Conservation (phyloP, 2,113 vertebrate species). For the Amblyopsis rosae region DNA sequence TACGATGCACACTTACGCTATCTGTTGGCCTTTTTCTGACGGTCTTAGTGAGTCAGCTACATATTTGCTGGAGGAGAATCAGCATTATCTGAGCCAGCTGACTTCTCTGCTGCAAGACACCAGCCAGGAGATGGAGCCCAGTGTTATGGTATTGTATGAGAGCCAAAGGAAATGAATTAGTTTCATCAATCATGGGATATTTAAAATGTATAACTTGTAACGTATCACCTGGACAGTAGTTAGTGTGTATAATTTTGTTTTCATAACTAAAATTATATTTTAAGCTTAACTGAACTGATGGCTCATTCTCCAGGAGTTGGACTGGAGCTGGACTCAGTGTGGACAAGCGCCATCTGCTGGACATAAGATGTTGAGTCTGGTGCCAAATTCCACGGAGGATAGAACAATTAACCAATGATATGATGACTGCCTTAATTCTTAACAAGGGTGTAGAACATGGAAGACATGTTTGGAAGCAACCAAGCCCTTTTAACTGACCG, state of each 20-base stretch:
- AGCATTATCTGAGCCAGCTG: slow-evolving; percentile 85
- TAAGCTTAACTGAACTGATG: slow-evolving; percentile 5
- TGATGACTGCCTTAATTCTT: slow-evolving; percentile 18
- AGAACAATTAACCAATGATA: neutral
- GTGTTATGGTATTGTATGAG: slow-evolving; percentile 78
- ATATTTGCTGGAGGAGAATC: slow-evolving; percentile 87
- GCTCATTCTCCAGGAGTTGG: slow-evolving; percentile 79
- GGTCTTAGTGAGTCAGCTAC: slow-evolving; percentile 78
- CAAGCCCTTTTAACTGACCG: too few species aligned
- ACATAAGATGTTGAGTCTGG: slow-evolving; percentile 44
- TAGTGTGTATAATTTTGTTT: neutral
- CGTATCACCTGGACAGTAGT: neutral
- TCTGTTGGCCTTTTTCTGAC: neutral
- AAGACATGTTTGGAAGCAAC: too few species aligned
- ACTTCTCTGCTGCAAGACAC: slow-evolving; percentile 85
- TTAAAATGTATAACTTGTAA: too few species aligned
- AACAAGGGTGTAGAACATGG: too few species aligned
- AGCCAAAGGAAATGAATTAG: too few species aligned
- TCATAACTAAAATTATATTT: neutral
- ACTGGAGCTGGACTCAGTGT: slow-evolving; percentile 91
- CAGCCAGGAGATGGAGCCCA: slow-evolving; percentile 79
- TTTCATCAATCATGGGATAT: too few species aligned
- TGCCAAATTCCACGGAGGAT: neutral
- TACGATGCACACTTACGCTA: neutral
- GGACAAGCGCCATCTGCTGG: slow-evolving; percentile 42